Evolutionary conservation across 2,113 vertebrate species (phyloP).

Genomic region (Poeciliopsis turrubarensis): DNA sequence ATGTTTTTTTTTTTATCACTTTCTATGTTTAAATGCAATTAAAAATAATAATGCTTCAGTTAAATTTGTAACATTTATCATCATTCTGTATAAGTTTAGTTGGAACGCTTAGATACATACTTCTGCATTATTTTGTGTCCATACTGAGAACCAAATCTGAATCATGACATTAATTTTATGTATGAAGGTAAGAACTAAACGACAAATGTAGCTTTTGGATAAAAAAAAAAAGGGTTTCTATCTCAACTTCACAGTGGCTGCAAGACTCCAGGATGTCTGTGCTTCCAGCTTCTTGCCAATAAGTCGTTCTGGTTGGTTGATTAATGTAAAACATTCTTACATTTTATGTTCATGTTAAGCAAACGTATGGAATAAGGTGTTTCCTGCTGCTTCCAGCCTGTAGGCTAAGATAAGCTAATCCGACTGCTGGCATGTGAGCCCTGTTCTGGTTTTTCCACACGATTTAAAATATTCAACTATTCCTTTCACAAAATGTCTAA

Average conservation of each 20-base stretch:
- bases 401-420: background rate
- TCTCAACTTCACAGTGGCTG: background rate
- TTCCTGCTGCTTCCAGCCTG: constrained; percentile 7
- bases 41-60: too few relatives aligned
- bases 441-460: background rate
- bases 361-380: background rate
- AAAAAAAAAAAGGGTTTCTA: too few relatives aligned
- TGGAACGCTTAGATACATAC: background rate
- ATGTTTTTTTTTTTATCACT: too few relatives aligned
- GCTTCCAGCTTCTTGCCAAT: background rate
- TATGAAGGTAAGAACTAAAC: background rate
- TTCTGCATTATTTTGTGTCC: background rate
- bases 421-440: background rate
- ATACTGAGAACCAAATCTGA: background rate
- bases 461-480: background rate
- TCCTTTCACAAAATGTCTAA: too few relatives aligned
- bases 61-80: background rate
- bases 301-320: background rate
- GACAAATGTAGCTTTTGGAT: background rate
- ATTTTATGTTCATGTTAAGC: background rate
- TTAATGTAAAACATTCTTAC: background rate
- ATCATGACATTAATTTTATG: background rate
- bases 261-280: background rate
- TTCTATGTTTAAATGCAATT: too few relatives aligned
- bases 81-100: background rate